Percentiles rank a stretch among this genome's conserved stretches.
These are phyloP conservation scores for Trinorchestia longiramus DNA, from an alignment of 1,140 invertebrate genomes.

Conservation along the genomic window DNA sequence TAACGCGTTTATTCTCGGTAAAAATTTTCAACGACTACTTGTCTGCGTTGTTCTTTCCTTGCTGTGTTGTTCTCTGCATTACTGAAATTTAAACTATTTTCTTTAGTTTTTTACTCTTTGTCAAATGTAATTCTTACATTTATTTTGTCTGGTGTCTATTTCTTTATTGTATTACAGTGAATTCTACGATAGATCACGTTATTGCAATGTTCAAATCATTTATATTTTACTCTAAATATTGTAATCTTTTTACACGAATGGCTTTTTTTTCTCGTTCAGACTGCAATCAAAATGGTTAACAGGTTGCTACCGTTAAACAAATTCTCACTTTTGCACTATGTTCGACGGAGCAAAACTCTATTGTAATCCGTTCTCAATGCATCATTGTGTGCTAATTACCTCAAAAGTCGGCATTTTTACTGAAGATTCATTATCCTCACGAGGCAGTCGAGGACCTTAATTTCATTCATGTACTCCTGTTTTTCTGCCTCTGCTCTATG, in stretches of 20 bases:
- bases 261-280: background rate
- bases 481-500: background rate
- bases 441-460: background rate
- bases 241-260: background rate
- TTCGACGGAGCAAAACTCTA: background rate
- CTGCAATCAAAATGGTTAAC: background rate
- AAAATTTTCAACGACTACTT: too few relatives aligned
- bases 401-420: background rate
- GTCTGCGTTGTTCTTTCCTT: background rate
- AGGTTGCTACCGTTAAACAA: background rate
- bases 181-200: background rate
- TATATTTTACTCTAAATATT: background rate
- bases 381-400: background rate
- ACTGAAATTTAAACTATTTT: too few relatives aligned
- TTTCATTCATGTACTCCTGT: background rate
- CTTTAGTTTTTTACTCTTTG: too few relatives aligned
- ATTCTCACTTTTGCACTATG: background rate
- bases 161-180: too few relatives aligned
- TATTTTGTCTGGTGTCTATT: too few relatives aligned
- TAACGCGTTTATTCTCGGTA: too few relatives aligned
- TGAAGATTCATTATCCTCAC: background rate
- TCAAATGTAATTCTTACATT: too few relatives aligned
- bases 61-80: too few relatives aligned
- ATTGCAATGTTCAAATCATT: background rate
- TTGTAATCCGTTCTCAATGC: background rate